These are phyloP conservation scores for Halictus ligatus DNA, from an alignment of 2,888 invertebrate species.

Conservation along the genomic window DNA sequence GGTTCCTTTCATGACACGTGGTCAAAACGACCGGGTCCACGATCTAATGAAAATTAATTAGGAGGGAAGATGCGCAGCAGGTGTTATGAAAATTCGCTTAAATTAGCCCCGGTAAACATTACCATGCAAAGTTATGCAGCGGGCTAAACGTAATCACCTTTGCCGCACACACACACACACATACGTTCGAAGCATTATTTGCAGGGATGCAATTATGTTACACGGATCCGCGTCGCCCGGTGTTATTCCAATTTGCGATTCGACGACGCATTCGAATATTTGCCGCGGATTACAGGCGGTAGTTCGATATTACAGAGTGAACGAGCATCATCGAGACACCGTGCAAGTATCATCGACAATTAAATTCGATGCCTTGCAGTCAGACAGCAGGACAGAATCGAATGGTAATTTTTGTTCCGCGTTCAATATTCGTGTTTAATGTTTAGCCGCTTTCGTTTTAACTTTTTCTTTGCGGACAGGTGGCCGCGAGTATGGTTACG, in stretches of 20 bases:
- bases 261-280: slow-evolving; percentile 10
- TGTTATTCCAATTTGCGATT: slow-evolving; percentile 43
- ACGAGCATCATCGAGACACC: neutral
- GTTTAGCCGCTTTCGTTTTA: neutral
- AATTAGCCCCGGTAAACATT: slow-evolving; percentile 54
- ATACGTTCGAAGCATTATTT: slow-evolving; percentile 48
- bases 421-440: neutral
- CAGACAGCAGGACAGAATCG: neutral
- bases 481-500: neutral
- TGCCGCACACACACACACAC: slow-evolving; percentile 9
- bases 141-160: slow-evolving; percentile 42
- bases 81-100: slow-evolving; percentile 64
- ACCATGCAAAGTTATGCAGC: slow-evolving; percentile 60
- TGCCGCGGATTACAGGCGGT: slow-evolving; percentile 14
- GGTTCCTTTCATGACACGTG: neutral
- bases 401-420: neutral
- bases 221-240: slow-evolving; percentile 10
- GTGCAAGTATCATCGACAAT: neutral
- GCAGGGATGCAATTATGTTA: slow-evolving; percentile 49
- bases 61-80: slow-evolving; percentile 43
- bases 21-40: neutral
- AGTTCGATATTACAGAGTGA: slow-evolving; percentile 1
- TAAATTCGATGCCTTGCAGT: neutral
- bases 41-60: slow-evolving; percentile 57
- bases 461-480: neutral